Evolutionary conservation across 2,888 invertebrate species (phyloP).

Genomic region (Pherbina coryleti): DNA sequence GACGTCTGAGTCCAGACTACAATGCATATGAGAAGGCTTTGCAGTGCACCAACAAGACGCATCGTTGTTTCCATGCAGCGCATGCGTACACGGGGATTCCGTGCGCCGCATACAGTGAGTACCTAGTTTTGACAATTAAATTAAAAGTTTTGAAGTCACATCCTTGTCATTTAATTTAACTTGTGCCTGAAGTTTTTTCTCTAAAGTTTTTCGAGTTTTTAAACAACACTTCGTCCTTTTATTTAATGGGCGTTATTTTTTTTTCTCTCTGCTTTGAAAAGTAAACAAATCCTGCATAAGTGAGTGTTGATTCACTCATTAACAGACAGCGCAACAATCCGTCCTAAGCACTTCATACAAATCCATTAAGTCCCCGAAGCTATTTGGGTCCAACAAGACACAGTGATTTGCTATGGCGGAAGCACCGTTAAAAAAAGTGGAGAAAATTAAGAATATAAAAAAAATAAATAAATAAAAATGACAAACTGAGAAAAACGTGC

Average conservation of each 20-base stretch:
- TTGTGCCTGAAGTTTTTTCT: background rate
- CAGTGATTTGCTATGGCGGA: background rate
- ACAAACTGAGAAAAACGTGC: conserved; percentile 1
- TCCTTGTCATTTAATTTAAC: background rate
- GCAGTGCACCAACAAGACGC: conserved; percentile 87
- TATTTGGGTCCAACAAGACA: background rate
- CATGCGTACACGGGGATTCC: conserved; percentile 89
- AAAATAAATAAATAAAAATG: conserved; percentile 9
- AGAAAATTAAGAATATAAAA: background rate
- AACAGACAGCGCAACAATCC: conserved; percentile 29
- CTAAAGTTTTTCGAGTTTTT: background rate
- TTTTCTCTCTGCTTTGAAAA: conserved; percentile 1
- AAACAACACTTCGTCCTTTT: background rate
- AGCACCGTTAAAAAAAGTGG: background rate
- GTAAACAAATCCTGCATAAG: conserved; percentile 14
- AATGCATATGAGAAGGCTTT: conserved; percentile 78
- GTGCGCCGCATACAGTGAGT: conserved; percentile 89
- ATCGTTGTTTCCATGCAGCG: conserved; percentile 90
- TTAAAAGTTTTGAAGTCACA: background rate
- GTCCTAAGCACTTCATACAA: conserved; percentile 25
- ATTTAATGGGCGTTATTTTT: too few species aligned
- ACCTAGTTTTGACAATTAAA: background rate
- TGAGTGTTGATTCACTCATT: conserved; percentile 8
- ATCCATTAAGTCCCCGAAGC: background rate
- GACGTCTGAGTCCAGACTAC: conserved; percentile 70